Evolutionary conservation across 2,888 invertebrate species (phyloP), one percentile per base, ranked within the genome.

Genomic region (Eulithis prunata): DNA sequence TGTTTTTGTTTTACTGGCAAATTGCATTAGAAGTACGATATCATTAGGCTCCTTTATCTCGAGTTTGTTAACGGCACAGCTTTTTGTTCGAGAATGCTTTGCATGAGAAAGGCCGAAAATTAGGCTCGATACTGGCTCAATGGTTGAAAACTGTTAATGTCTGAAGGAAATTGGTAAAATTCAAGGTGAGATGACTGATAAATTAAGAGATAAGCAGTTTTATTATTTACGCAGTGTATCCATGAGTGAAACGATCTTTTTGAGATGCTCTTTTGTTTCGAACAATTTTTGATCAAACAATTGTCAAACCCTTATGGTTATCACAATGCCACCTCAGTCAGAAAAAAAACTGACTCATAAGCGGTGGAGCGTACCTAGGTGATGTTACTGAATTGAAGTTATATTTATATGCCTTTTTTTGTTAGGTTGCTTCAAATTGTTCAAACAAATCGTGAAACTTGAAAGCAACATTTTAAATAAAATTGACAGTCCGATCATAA

Each of bases 11-110:
- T 61, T 47, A 61, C 57, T 49, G 49, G 53, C n/a, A 63, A 63
- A 63, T 65, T 57, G 60, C 63, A 63, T 67, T 60, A 56, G 4
- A 57, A 55, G 64, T 61, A 55, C 57, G 57, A 61, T 55, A 64
- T 68, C 54, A 68, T 64, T 64, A 68, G 61, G 68, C 61, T 61
- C 68, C 64, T 60, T 67, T 64, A 63, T 67, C 41, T 43, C 52
- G 56, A 66, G 62, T 59, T 55, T 47, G 58, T 36, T 52, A 46
- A 52, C 52, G 38, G 46, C 12, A 52, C 36, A 11, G 55, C 56
- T 66, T 62, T 59, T 62, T 62, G 62, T 62, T 66, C 0, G 45
- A 6, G 28, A 38, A 54, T 49, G 57, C 57, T 67, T 67, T 67
- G 63, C 67, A 64, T 64, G 54, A 67, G 67, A 63, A 64, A 60